These are phyloP conservation scores for Heliconius melpomene DNA, from an alignment of 1,140 invertebrate genomes.

Conservation along the genomic window DNA sequence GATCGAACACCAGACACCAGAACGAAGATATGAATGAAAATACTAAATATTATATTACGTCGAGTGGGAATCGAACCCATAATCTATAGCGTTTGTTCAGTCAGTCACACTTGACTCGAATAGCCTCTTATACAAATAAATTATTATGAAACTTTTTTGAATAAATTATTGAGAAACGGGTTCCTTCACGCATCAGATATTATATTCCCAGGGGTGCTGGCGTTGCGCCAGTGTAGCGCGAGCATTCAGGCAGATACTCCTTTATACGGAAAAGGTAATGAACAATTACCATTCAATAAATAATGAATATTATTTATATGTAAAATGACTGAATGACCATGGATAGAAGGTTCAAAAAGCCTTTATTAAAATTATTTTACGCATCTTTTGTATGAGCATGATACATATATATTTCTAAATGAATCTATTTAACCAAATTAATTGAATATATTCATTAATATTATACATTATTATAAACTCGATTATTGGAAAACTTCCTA, in stretches of 20 bases:
- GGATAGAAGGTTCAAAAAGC: background rate
- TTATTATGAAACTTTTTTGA: background rate
- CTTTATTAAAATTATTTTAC: background rate
- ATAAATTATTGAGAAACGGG: background rate
- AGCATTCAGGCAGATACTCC: background rate
- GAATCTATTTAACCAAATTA: too few relatives aligned
- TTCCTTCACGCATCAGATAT: slow-evolving; percentile 11
- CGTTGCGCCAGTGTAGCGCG: slow-evolving; percentile 11
- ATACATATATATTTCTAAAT: too few relatives aligned
- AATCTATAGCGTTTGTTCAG: too few relatives aligned
- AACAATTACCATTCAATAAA: background rate
- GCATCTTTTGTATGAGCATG: too few relatives aligned
- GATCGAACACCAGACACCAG: too few relatives aligned
- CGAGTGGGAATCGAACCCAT: too few relatives aligned
- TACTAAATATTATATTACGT: too few relatives aligned
- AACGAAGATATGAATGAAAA: too few relatives aligned
- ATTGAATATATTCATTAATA: too few relatives aligned
- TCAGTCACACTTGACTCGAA: too few relatives aligned
- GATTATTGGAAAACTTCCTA: too few relatives aligned
- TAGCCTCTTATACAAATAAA: background rate
- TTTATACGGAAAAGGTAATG: slow-evolving; percentile 2
- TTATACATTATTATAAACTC: too few relatives aligned
- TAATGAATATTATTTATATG: slow-evolving; percentile 5
- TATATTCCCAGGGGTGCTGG: slow-evolving; percentile 13
- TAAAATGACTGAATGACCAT: background rate